Evolutionary conservation across 2,113 vertebrate genomes (phyloP), one percentile per base, ranked within the genome.

Genomic region (Physeter macrocephalus): DNA sequence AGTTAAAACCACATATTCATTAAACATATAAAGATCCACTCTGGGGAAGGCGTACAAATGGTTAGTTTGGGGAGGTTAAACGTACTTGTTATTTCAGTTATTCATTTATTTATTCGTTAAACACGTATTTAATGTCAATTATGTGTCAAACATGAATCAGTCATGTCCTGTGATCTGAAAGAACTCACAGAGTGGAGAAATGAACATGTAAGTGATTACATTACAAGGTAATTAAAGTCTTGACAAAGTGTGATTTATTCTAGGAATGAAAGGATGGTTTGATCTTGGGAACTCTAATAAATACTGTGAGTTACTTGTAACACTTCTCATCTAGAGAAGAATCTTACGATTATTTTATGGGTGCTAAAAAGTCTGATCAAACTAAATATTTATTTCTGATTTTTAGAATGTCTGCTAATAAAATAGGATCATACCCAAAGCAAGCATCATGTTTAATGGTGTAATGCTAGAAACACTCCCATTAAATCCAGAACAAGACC

Each of bases 211-310:
- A 18, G 8, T 59, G 57, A 71, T 71, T 66, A 31, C 1, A 34
- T 77, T 31, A n/a, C 3, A 62, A 62, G 61, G 4, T 23, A 52
- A 52, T 52, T 52, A n/a, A 52, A 64, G 31, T 5, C n/a, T 41
- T 41, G 43, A 34, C 29, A 25, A 80, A 72, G 57, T 46, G 34
- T 12, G 18, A 49, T 57, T 72, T 71, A 64, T 49, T 81, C 43
- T 23, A 66, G 71, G 66, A 94, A 74, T 96, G 88, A n/a, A 95
- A 67, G 71, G 93, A 92, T 89, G 72, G 94, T 72, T 97, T 5
- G 29, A 72, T 96, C 64, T 59, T 77, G 20, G 52, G 59, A 62
- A 81, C 13, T 67, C 74, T 49, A 34, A 61, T 39, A 41, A n/a
- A 23, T 54, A 12, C 46, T 54, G n/a, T 62, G 12, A 62, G 49